phyloP scores from a whole-genome alignment of 2,113 vertebrate species.

The Prietella phreatophila region DNA sequence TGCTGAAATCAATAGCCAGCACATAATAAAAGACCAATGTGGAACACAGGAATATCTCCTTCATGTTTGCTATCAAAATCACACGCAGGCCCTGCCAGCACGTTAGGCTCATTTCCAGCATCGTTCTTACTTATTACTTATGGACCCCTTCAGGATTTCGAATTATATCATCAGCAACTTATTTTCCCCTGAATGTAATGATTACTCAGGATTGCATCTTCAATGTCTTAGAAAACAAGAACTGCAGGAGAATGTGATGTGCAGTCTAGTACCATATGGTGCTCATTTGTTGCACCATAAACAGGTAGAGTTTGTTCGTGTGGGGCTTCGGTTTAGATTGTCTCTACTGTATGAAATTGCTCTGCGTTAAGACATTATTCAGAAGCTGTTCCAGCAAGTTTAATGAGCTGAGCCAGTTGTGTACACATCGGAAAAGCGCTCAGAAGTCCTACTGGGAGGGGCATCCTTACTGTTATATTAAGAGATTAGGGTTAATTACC shows the following conservation, averaged over 20 bases:
- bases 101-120: slow-evolving; percentile 48
- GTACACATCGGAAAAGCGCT: slow-evolving; percentile 23
- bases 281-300: slow-evolving; percentile 23
- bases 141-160: slow-evolving; percentile 57
- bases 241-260: slow-evolving; percentile 7
- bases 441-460: slow-evolving; percentile 24
- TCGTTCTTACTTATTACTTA: slow-evolving; percentile 52
- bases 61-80: slow-evolving; percentile 1
- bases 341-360: slow-evolving; percentile 26
- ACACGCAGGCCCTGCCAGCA: slow-evolving; percentile 54
- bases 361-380: slow-evolving; percentile 32
- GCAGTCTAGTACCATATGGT: slow-evolving; percentile 38
- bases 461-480: slow-evolving; percentile 19
- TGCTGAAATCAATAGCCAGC: slow-evolving; percentile 15
- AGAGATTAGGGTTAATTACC: slow-evolving; percentile 34
- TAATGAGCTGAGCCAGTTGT: slow-evolving; percentile 37
- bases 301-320: slow-evolving; percentile 12
- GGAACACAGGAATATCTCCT: slow-evolving; percentile 23
- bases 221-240: neutral
- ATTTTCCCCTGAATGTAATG: neutral
- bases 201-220: slow-evolving; percentile 1
- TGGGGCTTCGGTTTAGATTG: slow-evolving; percentile 12
- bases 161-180: slow-evolving; percentile 10
- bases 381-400: slow-evolving; percentile 36
- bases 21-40: slow-evolving; percentile 42